Conservation (phyloP, 2,888 invertebrate species). For the Cheilosia impressa region DNA sequence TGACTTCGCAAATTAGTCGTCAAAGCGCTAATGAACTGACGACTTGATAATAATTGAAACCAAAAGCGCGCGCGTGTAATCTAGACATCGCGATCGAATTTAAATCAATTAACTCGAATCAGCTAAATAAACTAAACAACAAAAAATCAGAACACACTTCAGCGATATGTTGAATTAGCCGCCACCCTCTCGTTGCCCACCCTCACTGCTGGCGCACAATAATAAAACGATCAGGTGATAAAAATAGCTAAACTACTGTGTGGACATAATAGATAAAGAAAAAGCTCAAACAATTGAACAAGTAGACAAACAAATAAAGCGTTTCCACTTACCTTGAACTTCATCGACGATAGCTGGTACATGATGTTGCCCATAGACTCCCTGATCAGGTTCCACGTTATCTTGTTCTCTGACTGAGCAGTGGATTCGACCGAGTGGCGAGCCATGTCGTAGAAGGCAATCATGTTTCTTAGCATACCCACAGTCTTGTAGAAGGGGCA, state of each 20-base stretch:
- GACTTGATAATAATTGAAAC: conserved; percentile 11
- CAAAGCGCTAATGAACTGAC: conserved; percentile 13
- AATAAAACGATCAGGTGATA: conserved; percentile 34
- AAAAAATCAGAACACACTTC: conserved; percentile 10
- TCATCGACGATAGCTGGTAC: conserved; percentile 99
- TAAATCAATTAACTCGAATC: not conserved
- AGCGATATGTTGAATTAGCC: too few relatives aligned
- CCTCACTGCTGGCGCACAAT: conserved; percentile 1
- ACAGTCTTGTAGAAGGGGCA: conserved; percentile 99
- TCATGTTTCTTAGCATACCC: conserved; percentile 99
- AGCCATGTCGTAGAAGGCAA: conserved; percentile 98
- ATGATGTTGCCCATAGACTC: conserved; percentile 97
- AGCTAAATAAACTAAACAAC: conserved; percentile 1
- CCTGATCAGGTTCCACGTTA: conserved; percentile 98
- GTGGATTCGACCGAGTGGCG: conserved; percentile 98
- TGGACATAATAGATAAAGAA: conserved; percentile 1
- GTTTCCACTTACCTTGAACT: conserved; percentile 92
- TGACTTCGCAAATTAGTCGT: not conserved
- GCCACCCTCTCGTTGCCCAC: not conserved
- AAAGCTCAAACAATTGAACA: conserved; percentile 49
- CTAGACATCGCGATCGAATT: not conserved
- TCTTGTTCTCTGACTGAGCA: conserved; percentile 98
- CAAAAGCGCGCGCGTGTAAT: not conserved
- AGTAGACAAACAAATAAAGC: conserved; percentile 14
- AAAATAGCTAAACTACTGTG: conserved; percentile 34